Base-by-base conservation (phyloP, 2,797 vertebrate species). In the Alca torda region DNA sequence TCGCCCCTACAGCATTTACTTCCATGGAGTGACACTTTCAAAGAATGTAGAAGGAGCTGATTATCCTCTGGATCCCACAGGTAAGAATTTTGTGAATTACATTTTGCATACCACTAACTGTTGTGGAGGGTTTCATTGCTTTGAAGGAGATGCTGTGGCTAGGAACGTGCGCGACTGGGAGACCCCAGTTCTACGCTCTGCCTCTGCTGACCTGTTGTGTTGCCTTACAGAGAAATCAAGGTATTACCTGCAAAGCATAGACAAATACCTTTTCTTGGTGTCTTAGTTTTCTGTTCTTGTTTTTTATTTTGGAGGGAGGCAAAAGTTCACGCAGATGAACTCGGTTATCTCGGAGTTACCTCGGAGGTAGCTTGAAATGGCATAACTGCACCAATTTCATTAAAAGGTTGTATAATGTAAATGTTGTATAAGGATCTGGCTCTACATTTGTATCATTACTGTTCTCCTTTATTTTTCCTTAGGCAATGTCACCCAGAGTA, bases 1-100 rank as follows among this genome's bases (percentile, higher is more conserved):
- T 89, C 98, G 98, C 67, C 98, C 98, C 5, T 99, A 99, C 95
- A 99, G 99, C 95, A 99, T 99, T 97, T 99, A 99, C 84, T 99
- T 99, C 59, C 99, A 99, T 56, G 99, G 99, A 63, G 98, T 99
- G 96, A 99, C 98, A 6, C 98, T 99, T 90, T 98, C 98, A 85
- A 99, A 99, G 96, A 96, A 95, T 31, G 98, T 98, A 63, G 99
- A 99, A 86, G 99, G 98, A 79, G 97, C 96, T 67, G 98, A 97
- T 95, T 99, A 99, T 97, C 98, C 99, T 57, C 96, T 94, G 73
- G 98, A 98, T 98, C 96, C 98, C 98, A 97, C 85, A 95, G 85
- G 98, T 98, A 88, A 93, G 98, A 89, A 57, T 43, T 50, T 11
- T 77, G 30, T 91, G 65, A 83, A 78, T 87, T 79, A 21, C 11